Percentiles rank a stretch among this genome's conserved stretches.
Evolutionary conservation across 1,140 invertebrate species (phyloP).

Genomic region (Panagrolaimus sp.): DNA sequence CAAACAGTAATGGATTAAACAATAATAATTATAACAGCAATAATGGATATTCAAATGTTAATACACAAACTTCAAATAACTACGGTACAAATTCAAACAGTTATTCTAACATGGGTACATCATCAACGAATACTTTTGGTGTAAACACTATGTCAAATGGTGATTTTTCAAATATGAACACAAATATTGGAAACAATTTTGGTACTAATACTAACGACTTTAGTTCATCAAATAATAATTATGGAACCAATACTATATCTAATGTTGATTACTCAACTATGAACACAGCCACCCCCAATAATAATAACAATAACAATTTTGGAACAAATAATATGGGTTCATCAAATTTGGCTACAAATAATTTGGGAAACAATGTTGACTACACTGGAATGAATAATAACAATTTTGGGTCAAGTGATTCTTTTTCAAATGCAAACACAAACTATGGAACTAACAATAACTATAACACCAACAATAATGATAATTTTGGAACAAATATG

Average conservation of each 20-base stretch:
- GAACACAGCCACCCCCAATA: neutral
- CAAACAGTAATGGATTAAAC: too few relatives aligned
- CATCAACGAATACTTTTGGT: too few relatives aligned
- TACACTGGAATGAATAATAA: neutral
- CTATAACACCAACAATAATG: conserved; percentile 1
- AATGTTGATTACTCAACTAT: too few relatives aligned
- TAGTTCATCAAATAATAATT: neutral
- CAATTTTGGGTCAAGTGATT: neutral
- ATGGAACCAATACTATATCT: neutral
- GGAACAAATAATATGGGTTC: neutral
- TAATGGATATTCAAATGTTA: too few relatives aligned
- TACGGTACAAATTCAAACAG: too few relatives aligned
- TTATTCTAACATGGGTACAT: too few relatives aligned
- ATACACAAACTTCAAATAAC: too few relatives aligned
- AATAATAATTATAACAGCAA: too few relatives aligned
- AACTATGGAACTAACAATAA: neutral
- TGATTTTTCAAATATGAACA: too few relatives aligned
- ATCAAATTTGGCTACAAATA: neutral
- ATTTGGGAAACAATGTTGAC: neutral
- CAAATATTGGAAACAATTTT: too few relatives aligned
- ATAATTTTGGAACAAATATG: conserved; percentile 4
- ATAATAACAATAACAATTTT: conserved; percentile 10
- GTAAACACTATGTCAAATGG: too few relatives aligned
- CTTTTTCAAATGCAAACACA: conserved; percentile 1
- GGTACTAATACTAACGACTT: too few relatives aligned